Evolutionary conservation across 2,113 vertebrate species (phyloP), one percentile per base, ranked within the genome.

Genomic region (Piprites chloris): DNA sequence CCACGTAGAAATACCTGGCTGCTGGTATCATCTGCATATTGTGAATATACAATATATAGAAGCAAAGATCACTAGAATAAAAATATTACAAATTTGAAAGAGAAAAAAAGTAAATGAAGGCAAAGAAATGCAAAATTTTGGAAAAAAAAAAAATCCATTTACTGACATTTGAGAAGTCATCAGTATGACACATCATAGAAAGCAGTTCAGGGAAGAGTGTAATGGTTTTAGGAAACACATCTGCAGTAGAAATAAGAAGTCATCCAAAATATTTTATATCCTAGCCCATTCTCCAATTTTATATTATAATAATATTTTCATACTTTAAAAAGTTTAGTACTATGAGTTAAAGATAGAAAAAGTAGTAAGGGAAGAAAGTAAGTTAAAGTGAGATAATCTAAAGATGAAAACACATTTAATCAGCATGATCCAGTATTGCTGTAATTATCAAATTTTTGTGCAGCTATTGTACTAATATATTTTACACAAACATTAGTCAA

Each of bases 401-500:
- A 87, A 68, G 22, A 46, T 8, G 20, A 74, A 65, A 81, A 50
- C 5, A 42, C 1, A 0, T 24, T 65, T 74, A 42, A 78, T 66
- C 27, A 66, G 7, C 37, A 74, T 27, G 13, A 61, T 3, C 1
- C 21, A 35, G 44, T 61, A 56, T 39, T 56, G 27, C 32, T 67
- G 18, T 14, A 32, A 47, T 49, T 42, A 67, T 46, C 37, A 55
- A 7, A 41, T 37, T 75, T 63, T 52, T 44, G 33, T 58, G 69
- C n/a, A 69, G 42, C 39, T 80, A 65, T 35, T 58, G 19, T 41
- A 80, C 39, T 85, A 95, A 68, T 55, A 67, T 86, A 92, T 95
- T 83, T 95, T 91, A 79, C 37, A 71, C 39, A 89, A 90, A 85
- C 71, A 94, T 94, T 96, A 93, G 85, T 91, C 69, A 95, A 95